Percentiles rank a stretch among this genome's conserved stretches.
phyloP scores from a whole-genome alignment of 1,140 invertebrate genomes.

The Drosophila parabipectinata region DNA sequence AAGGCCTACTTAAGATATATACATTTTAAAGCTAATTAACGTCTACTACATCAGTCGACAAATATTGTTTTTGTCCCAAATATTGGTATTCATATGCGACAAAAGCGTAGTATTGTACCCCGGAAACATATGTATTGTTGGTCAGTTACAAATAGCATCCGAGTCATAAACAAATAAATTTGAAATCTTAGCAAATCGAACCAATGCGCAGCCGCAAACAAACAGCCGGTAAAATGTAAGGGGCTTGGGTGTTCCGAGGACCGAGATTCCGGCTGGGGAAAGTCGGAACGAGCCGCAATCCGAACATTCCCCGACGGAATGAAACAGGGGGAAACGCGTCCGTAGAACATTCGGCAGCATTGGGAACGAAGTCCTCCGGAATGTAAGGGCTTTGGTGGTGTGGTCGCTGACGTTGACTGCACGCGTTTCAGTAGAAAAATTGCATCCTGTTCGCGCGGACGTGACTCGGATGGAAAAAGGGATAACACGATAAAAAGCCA shows the following conservation, averaged over 20 bases:
- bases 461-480: constrained; percentile 51
- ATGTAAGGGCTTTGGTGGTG: constrained; percentile 19
- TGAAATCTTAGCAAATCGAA: constrained; percentile 7
- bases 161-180: constrained; percentile 58
- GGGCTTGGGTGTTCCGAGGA: constrained; percentile 13
- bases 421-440: constrained; percentile 70
- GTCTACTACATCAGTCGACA: neutral
- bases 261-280: constrained; percentile 23
- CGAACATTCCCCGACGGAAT: constrained; percentile 10
- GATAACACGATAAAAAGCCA: constrained; percentile 29
- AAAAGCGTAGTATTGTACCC: constrained; percentile 4
- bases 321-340: constrained; percentile 36
- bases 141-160: constrained; percentile 52
- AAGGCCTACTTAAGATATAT: too few species aligned
- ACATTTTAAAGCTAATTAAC: neutral
- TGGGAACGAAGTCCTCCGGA: constrained; percentile 23
- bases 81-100: constrained; percentile 27
- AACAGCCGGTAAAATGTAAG: constrained; percentile 32
- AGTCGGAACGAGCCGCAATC: constrained; percentile 6
- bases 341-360: constrained; percentile 9
- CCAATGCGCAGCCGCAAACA: constrained; percentile 58
- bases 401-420: constrained; percentile 41
- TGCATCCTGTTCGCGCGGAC: constrained; percentile 71
- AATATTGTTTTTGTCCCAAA: neutral
- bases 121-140: constrained; percentile 50